phyloP scores from a whole-genome alignment of 2,113 vertebrate species.

The Terrapene triunguis region DNA sequence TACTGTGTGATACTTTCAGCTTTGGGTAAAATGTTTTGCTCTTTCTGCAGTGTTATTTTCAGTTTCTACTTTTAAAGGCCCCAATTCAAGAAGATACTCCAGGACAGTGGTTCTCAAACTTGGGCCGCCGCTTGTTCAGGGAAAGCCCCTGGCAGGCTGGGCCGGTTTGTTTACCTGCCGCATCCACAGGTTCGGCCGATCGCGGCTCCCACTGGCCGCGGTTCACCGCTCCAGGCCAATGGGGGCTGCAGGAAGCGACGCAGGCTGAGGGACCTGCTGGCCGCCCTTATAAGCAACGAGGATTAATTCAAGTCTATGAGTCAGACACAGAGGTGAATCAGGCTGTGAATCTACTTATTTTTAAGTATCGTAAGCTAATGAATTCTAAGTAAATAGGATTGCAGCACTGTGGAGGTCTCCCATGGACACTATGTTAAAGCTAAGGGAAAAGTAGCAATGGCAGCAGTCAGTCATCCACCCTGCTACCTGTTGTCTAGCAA shows the following conservation, averaged over 20 bases:
- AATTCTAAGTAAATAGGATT: background rate
- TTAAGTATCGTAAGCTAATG: background rate
- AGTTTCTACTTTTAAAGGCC: background rate
- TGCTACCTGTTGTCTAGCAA: conserved; percentile 29
- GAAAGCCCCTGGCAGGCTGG: too few species aligned
- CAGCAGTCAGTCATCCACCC: background rate
- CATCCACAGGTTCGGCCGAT: too few species aligned
- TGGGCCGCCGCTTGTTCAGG: too few species aligned
- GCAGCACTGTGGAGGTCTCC: background rate
- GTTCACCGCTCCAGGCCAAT: too few species aligned
- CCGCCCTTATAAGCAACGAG: too few species aligned
- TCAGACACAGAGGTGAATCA: background rate
- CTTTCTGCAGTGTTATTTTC: background rate
- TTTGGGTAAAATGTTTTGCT: background rate
- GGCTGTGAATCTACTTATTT: background rate
- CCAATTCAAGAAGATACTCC: background rate
- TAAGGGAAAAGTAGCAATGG: background rate
- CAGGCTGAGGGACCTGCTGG: too few species aligned
- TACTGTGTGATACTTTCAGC: background rate
- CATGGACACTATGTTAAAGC: background rate
- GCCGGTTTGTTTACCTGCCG: too few species aligned
- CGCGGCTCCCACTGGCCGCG: too few species aligned
- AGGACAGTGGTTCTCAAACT: too few species aligned
- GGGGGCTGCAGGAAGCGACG: too few species aligned
- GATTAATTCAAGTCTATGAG: background rate